Conservation (phyloP, 2,113 vertebrate species). For the Origma solitaria region DNA sequence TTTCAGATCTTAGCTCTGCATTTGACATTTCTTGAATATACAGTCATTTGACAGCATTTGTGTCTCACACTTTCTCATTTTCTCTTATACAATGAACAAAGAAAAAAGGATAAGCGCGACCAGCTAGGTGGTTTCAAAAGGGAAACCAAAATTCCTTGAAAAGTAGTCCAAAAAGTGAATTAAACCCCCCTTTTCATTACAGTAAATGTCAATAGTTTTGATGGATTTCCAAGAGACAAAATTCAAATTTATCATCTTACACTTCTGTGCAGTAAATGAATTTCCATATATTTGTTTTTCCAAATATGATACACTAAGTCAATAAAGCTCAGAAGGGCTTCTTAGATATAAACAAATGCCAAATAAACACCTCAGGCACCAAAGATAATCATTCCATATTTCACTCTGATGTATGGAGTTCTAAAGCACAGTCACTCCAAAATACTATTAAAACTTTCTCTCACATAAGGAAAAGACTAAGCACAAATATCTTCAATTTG, state of each 20-base stretch:
- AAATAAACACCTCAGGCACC: not conserved
- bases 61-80: not conserved
- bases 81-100: not conserved
- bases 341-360: not conserved
- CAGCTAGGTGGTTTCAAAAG: not conserved
- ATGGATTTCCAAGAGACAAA: not conserved
- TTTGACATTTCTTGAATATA: not conserved
- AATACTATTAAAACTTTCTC: not conserved
- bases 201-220: not conserved
- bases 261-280: not conserved
- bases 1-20: not conserved
- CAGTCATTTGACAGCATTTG: not conserved
- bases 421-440: not conserved
- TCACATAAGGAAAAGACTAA: not conserved
- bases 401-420: not conserved
- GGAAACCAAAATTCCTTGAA: not conserved
- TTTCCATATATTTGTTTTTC: not conserved
- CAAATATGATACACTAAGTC: not conserved
- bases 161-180: not conserved
- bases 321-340: not conserved
- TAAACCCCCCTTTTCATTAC: not conserved
- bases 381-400: not conserved
- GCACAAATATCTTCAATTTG: not conserved
- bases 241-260: not conserved
- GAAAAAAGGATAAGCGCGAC: not conserved